Evolutionary conservation across 2,113 vertebrate species (phyloP), one percentile per base, ranked within the genome.

Genomic region (Hypomesus transpacificus): DNA sequence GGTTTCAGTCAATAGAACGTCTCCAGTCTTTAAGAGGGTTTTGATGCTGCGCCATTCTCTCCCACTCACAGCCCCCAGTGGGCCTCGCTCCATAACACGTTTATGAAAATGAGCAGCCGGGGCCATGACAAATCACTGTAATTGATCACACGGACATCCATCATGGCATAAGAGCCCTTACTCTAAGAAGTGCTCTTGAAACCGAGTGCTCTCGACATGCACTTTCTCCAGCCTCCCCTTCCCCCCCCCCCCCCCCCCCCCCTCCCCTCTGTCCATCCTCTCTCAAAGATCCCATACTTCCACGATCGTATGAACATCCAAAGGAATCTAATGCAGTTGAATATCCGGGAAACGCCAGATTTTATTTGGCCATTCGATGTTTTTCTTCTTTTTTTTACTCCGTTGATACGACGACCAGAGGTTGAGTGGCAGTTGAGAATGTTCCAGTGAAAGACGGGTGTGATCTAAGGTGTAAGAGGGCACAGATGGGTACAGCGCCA

Each of bases 101-200:
- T 82, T 74, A 65, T 80, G 51, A 71, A 84, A 81, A 70, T 34
- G 75, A 81, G 14, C 73, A 69, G 28, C 79, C 77, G 56, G 69
- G 16, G 17, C 75, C 21, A 60, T 81, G 11, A 46, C 80, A 82
- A 87, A 72, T 83, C 63, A 70, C 50, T 73, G 16, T 85, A 70
- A 87, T 81, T 82, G 66, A 77, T 84, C 81, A 66, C 13, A 81
- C 70, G 68, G 31, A 14, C 74, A 83, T 74, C 69, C 74, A 82
- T 79, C 59, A 78, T 28, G 21, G 34, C 80, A 80, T 83, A 87
- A 84, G 84, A 59, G 51, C 31, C 51, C 79, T 86, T 83, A 64
- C 80, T 31, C 54, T 69, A 73, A 61, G n/a, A 39, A 70, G 59
- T 81, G 46, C 39, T 53, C 18, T 85, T 50, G 80, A 79, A 75